Evolutionary conservation across 2,888 invertebrate species (phyloP), one percentile per base, ranked within the genome.

Genomic region (Liopterus haemorrhoidalis): DNA sequence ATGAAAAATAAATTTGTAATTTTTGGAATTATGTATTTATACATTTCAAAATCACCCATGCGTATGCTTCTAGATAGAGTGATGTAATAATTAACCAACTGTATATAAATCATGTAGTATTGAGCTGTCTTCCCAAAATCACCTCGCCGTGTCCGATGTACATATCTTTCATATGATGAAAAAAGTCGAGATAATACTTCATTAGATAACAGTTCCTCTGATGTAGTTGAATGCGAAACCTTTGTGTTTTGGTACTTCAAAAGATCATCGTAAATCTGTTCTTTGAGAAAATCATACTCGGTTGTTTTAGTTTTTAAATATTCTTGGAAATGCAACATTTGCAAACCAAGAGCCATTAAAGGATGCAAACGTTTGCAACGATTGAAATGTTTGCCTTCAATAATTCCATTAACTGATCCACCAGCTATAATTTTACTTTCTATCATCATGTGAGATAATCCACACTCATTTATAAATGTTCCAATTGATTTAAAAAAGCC

Each of bases 401-500:
- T 5, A 51, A 62, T 58, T 12, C 49, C 42, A 40, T 50, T 54
- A 0, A 58, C 50, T 15, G 61, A 60, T 1, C 59, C 59, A 35
- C 16, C 41, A n/a, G 55, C 59, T n/a, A 62, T 19, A 2, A 60
- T 14, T 21, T 52, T 44, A 20, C 41, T 43, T 5, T 61, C 43
- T 3, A 57, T 51, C 47, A 59, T 45, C 2, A 59, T 46, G 35
- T 55, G 40, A 16, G 49, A 30, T n/a, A 60, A 20, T 14, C 59
- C 60, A 43, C 57, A 57, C 9, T 48, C 48, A 36, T 43, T 47
- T 15, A 61, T 60, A 35, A 52, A 53, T 54, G 57, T 58, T 11
- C 60, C 61, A 9, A 62, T 12, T 30, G 60, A 59, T 52, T 60
- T 59, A 60, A 60, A 51, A 50, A 62, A 11, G 59, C 47, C 53